Base-by-base conservation (phyloP, 2,888 invertebrate species). In the Polyploca ridens region DNA sequence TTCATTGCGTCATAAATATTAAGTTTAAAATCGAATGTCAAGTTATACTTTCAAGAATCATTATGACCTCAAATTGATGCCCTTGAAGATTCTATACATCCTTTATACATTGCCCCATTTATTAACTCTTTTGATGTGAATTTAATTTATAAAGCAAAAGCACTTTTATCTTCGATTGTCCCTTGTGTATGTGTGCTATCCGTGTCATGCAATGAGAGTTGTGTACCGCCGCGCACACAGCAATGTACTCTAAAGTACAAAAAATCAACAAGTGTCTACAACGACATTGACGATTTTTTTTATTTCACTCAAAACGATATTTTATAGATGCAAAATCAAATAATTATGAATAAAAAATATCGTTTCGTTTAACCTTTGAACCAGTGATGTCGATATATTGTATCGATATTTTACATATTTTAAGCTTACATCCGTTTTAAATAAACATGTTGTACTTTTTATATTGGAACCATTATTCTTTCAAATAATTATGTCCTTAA, bases 41-140 rank as follows among this genome's bases (percentile, higher is more conserved):
- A 54, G 11, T 60, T 35, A 38, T 38, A 38, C n/a, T 41, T 41
- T 14, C 61, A 61, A 61, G 61, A 19, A 61, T 41, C 13, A 27
- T 54, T 19, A 69, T 71, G 66, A 72, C 67, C 77, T 69, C 66
- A 67, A 69, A 62, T 64, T 72, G 75, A 75, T 73, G 71, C 73
- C 73, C 67, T 62, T 68, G 70, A 64, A 70, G 65, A 71, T 69
- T 75, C 69, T 77, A 67, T 77, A 77, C 72, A 77, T 69, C 65
- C 64, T 77, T 73, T 76, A 71, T 77, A 77, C 70, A 77, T 58
- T 65, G 66, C 73, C 64, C 74, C 69, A 41, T 41, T 41, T 44
- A 19, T 41, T 7, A 19, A 46, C 6, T 46, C 5, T 5, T 6
- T n/a, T n/a, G 5, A n/a, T n/a, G 1, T 5, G 5, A 46, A 46